Base-by-base conservation (phyloP, 2,888 invertebrate genomes). In the Drosophila cognata region DNA sequence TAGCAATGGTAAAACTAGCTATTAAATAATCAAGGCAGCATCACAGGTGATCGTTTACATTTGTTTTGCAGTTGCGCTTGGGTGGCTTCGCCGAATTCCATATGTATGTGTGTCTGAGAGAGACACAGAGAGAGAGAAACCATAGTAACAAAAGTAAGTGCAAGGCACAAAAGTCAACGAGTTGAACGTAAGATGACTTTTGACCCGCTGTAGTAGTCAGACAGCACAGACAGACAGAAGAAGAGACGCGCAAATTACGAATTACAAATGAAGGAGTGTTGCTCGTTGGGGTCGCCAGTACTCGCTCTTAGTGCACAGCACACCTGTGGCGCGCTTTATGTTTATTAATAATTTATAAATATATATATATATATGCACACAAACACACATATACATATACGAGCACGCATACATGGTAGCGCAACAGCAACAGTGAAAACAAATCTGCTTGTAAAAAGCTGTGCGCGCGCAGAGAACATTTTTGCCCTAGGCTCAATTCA, bases 271-370 rank as follows among this genome's bases (percentile, higher is more conserved):
- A 43, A 43, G n/a, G 56, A 68, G 61, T 56, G 64, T 29, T 56
- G 16, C 35, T 55, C 41, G 46, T 56, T 50, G 53, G 57, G 75
- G 57, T 61, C 58, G 76, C 13, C 7, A 71, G 71, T 25, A 57
- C 29, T 61, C 51, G 58, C 61, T 74, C 75, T 82, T 62, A 61
- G 68, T 66, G 73, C 87, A 87, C 89, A 85, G 69, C 89, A 86
- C 85, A 85, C 85, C 85, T 85, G 85, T 85, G 89, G 85, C 81
- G 81, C 87, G 79, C 75, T 82, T 85, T 86, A 84, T 86, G 85
- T 79, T 86, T 85, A 88, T 87, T 89, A 84, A 85, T 84, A 71
- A 88, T 89, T 89, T 88, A 88, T 79, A 86, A 84, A 74, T 81
- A 81, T 35, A 77, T 56, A 10, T 18, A 7, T 10, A 38, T 11